phyloP scores from a whole-genome alignment of 2,888 invertebrate species.

The Epistrophella euchroma region DNA sequence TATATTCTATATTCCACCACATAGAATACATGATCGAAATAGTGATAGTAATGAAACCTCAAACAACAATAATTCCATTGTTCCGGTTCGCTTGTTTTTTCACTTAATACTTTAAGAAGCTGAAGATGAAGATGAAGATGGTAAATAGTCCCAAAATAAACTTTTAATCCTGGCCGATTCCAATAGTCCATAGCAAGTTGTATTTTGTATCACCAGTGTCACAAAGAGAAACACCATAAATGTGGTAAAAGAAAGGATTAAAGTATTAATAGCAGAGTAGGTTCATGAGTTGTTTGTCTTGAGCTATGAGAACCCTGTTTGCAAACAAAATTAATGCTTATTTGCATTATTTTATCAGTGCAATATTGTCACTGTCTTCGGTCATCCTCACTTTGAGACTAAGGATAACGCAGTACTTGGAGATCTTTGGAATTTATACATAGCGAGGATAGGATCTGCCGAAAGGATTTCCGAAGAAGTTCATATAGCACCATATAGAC shows the following conservation, averaged over 20 bases:
- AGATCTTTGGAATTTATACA: constrained; percentile 3
- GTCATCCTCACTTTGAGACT: background rate
- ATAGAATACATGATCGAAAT: constrained; percentile 15
- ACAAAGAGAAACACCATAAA: constrained; percentile 10
- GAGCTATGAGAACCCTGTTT: constrained; percentile 76
- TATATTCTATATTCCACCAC: constrained; percentile 38
- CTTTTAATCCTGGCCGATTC: constrained; percentile 70
- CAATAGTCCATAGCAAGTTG: background rate
- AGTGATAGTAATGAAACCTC: constrained; percentile 49
- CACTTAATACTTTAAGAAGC: constrained; percentile 73
- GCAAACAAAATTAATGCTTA: constrained; percentile 75
- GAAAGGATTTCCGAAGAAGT: constrained; percentile 59
- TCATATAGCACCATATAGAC: constrained; percentile 47
- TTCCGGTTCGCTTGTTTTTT: constrained; percentile 55
- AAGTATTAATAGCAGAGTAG: constrained; percentile 61
- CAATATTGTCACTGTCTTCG: constrained; percentile 43
- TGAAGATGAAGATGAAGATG: constrained; percentile 56
- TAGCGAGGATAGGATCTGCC: constrained; percentile 18
- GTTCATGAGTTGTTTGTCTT: constrained; percentile 73
- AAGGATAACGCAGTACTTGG: constrained; percentile 48
- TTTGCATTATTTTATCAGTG: constrained; percentile 71
- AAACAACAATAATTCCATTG: constrained; percentile 57
- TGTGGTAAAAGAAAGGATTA: constrained; percentile 70
- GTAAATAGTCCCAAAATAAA: constrained; percentile 69
- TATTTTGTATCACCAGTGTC: background rate